Evolutionary conservation across 2,797 vertebrate genomes (phyloP).

Genomic region (Alosa sapidissima): DNA sequence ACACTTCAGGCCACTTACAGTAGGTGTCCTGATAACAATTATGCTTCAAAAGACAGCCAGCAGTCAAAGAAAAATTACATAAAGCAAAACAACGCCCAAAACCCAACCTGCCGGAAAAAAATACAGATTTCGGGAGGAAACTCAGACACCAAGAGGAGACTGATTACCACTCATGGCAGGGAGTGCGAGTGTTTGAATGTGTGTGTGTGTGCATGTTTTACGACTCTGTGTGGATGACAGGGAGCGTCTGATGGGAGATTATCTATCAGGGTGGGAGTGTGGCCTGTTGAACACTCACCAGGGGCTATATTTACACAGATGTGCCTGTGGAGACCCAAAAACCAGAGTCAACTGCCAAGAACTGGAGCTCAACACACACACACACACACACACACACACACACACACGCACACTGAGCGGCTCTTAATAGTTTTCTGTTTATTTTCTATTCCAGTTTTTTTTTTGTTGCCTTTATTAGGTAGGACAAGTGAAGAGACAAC

Average conservation of each 20-base stretch:
- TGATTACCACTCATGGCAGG: not conserved
- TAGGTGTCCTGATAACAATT: not conserved
- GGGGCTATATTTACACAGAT: conserved; percentile 28
- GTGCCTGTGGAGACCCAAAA: conserved; percentile 38
- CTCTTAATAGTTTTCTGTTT: not conserved
- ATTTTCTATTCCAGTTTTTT: no score
- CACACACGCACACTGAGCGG: not conserved
- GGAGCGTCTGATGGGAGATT: not conserved
- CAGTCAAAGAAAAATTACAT: not conserved
- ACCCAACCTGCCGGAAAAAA: not conserved
- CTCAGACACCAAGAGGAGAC: not conserved
- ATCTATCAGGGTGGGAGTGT: not conserved
- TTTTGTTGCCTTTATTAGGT: no score
- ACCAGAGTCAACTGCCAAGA: conserved; percentile 35
- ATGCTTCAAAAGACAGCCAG: not conserved
- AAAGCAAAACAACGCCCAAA: not conserved
- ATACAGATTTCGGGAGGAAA: not conserved
- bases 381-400: not conserved
- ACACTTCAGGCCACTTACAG: not conserved
- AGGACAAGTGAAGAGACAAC: no score
- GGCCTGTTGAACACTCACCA: not conserved
- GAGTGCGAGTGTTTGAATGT: not conserved
- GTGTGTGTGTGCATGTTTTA: conserved; percentile 1
- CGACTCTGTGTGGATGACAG: not conserved
- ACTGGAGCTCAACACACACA: not conserved